phyloP scores from a whole-genome alignment of 2,113 vertebrate genomes.

The Albula goreensis region DNA sequence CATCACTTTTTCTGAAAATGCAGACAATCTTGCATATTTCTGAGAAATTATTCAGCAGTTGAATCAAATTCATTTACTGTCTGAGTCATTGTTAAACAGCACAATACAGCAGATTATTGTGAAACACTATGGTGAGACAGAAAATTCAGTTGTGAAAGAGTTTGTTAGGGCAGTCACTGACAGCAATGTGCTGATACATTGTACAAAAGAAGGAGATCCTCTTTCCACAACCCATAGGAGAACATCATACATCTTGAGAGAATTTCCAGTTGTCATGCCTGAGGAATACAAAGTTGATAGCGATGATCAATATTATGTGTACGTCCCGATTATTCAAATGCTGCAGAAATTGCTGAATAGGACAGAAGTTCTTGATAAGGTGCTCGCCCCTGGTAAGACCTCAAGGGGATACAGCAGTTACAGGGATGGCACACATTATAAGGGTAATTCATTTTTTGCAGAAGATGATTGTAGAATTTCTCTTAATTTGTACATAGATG shows the following conservation, averaged over 20 bases:
- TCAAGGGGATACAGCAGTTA: slow-evolving; percentile 4
- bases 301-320: neutral
- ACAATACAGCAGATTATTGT: neutral
- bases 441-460: neutral
- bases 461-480: slow-evolving; percentile 10
- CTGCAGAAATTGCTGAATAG: slow-evolving; percentile 2
- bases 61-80: slow-evolving; percentile 16
- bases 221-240: neutral
- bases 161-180: slow-evolving; percentile 5
- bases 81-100: slow-evolving; percentile 10
- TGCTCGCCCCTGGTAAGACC: neutral
- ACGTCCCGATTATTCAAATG: slow-evolving; percentile 20
- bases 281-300: neutral
- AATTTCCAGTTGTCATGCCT: neutral
- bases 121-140: neutral
- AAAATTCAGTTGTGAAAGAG: slow-evolving; percentile 10
- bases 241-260: neutral
- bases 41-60: slow-evolving; percentile 18
- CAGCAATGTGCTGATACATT: slow-evolving; percentile 2
- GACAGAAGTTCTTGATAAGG: slow-evolving; percentile 10
- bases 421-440: slow-evolving; percentile 10
- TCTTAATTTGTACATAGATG: slow-evolving; percentile 16
- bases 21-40: slow-evolving; percentile 6
- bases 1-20: slow-evolving; percentile 29
- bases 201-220: neutral